Evolutionary conservation across 2,888 invertebrate genomes (phyloP).

Genomic region (Eubasilissa splendida): DNA sequence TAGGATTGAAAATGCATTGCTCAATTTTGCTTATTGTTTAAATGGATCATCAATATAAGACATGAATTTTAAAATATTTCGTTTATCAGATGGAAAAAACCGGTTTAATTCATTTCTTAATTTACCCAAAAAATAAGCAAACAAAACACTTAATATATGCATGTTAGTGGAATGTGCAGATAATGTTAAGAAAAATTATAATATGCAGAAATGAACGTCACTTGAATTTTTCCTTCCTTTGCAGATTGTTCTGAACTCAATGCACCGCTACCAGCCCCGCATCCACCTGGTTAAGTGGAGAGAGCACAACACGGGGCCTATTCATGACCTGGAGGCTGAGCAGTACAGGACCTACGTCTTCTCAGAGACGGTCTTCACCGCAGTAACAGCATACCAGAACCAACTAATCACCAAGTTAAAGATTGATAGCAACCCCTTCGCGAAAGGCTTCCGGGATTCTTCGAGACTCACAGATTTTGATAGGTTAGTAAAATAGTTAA

Average conservation of each 20-base stretch:
- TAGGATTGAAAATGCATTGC: no score
- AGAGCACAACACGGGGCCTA: constrained; percentile 77
- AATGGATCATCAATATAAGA: no score
- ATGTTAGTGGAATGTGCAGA: not conserved
- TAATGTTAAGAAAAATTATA: not conserved
- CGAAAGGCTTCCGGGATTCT: constrained; percentile 97
- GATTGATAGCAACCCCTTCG: constrained; percentile 98
- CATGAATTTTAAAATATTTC: no score
- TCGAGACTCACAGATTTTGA: constrained; percentile 95
- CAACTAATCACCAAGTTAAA: constrained; percentile 98
- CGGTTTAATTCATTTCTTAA: not conserved
- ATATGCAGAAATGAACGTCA: not conserved
- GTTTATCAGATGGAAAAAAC: no score
- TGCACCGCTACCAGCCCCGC: constrained; percentile 99
- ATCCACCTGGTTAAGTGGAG: constrained; percentile 92
- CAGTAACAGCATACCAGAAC: constrained; percentile 99
- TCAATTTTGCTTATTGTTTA: no score
- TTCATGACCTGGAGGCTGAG: constrained; percentile 90
- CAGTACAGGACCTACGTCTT: constrained; percentile 97
- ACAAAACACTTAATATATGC: no score
- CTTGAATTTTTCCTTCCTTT: not conserved
- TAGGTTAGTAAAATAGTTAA: constrained; percentile 71
- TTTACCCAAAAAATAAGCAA: not conserved
- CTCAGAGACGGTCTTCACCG: constrained; percentile 98
- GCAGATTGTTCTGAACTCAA: constrained; percentile 98